phyloP scores from a whole-genome alignment of 2,888 invertebrate species.

The Drosophila differens region DNA sequence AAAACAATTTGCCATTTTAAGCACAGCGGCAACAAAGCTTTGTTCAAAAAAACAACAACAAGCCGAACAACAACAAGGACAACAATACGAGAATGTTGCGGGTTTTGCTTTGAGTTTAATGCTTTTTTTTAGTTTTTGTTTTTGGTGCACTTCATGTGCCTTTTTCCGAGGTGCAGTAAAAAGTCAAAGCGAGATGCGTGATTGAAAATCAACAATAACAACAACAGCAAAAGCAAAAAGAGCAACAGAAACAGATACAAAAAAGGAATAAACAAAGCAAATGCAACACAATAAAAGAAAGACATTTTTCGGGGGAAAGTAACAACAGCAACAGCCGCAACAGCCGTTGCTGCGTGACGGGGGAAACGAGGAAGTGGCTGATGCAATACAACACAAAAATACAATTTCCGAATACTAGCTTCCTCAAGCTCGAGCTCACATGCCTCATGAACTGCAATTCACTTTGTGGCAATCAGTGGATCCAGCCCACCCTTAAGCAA shows the following conservation, averaged over 20 bases:
- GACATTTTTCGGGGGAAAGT: slow-evolving; percentile 16
- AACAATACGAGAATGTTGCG: slow-evolving; percentile 62
- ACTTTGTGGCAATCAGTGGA: slow-evolving; percentile 10
- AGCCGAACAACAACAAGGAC: slow-evolving; percentile 36
- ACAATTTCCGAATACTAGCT: slow-evolving; percentile 55
- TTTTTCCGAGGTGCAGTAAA: slow-evolving; percentile 61
- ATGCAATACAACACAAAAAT: slow-evolving; percentile 11
- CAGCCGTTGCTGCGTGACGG: neutral
- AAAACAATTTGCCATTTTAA: slow-evolving; percentile 60
- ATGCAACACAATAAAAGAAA: slow-evolving; percentile 53
- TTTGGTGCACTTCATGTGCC: slow-evolving; percentile 19
- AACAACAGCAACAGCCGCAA: slow-evolving; percentile 9
- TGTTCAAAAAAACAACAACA: slow-evolving; percentile 46
- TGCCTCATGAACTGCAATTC: slow-evolving; percentile 19
- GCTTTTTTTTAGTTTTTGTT: slow-evolving; percentile 7
- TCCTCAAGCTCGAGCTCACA: slow-evolving; percentile 13
- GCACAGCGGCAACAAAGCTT: slow-evolving; percentile 60
- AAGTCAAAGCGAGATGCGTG: slow-evolving; percentile 77
- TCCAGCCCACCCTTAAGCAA: neutral
- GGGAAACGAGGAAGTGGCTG: neutral
- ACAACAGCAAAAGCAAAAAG: slow-evolving; percentile 30
- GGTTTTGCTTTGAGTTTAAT: slow-evolving; percentile 59
- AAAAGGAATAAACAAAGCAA: slow-evolving; percentile 29
- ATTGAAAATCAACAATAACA: slow-evolving; percentile 67
- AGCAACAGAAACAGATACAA: slow-evolving; percentile 2